Evolutionary conservation across 2,888 invertebrate genomes (phyloP).

Genomic region (Antheraea yamamai): DNA sequence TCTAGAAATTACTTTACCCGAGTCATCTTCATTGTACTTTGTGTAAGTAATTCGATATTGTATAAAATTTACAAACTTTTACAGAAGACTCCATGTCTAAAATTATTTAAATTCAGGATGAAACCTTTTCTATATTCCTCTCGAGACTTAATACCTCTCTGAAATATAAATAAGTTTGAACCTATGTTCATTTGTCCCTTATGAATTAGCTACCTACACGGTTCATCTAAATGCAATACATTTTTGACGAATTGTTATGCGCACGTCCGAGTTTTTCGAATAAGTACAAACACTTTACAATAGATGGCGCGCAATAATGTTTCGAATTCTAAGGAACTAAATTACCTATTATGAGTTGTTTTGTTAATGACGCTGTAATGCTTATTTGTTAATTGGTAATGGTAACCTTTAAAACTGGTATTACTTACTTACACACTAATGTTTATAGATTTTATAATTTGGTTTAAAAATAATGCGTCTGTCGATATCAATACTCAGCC

Average conservation of each 20-base stretch:
- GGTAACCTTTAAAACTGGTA: not conserved
- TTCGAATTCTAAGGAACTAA: too few species aligned
- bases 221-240: not conserved
- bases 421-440: not conserved
- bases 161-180: not conserved
- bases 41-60: not conserved
- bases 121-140: not conserved
- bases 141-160: not conserved
- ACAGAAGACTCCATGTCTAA: not conserved
- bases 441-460: not conserved
- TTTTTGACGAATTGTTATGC: not conserved
- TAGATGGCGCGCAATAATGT: not conserved
- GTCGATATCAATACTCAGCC: not conserved
- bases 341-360: not conserved
- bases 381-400: not conserved
- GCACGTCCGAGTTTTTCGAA: not conserved
- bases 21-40: not conserved
- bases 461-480: not conserved
- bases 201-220: not conserved
- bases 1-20: not conserved
- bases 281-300: not conserved
- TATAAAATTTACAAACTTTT: not conserved
- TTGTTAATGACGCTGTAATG: not conserved
- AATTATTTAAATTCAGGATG: not conserved
- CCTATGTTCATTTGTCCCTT: not conserved